Percentiles rank a stretch among this genome's conserved stretches.
These are phyloP conservation scores for Isurus oxyrinchus DNA, from an alignment of 2,113 vertebrate species.

Conservation along the genomic window DNA sequence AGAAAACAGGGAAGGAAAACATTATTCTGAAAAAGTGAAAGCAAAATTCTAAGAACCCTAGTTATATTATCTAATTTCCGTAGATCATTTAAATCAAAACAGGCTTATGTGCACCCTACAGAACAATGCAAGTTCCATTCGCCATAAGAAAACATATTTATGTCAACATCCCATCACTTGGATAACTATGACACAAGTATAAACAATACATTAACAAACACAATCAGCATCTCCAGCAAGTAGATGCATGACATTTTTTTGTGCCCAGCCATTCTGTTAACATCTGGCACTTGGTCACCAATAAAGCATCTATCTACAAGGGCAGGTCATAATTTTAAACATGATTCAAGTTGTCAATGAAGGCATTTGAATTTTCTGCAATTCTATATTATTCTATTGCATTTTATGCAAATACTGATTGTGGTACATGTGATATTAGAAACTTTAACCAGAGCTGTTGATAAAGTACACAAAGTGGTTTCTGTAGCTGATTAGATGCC, in stretches of 20 bases:
- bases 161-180: neutral
- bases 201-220: neutral
- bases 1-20: neutral
- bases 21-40: neutral
- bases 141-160: neutral
- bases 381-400: neutral
- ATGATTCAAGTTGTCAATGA: neutral
- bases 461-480: neutral
- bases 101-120: neutral
- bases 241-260: neutral
- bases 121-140: neutral
- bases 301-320: neutral
- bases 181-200: neutral
- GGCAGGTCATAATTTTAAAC: neutral
- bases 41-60: neutral
- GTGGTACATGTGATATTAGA: neutral
- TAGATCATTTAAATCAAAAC: neutral
- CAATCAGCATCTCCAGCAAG: neutral
- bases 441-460: neutral
- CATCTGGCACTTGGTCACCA: neutral
- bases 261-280: neutral
- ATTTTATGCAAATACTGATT: neutral
- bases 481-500: neutral
- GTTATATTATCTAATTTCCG: neutral
- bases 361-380: neutral